Evolutionary conservation across 2,888 invertebrate genomes (phyloP), one percentile per base, ranked within the genome.

Genomic region (Troglohyphantes excavatus): DNA sequence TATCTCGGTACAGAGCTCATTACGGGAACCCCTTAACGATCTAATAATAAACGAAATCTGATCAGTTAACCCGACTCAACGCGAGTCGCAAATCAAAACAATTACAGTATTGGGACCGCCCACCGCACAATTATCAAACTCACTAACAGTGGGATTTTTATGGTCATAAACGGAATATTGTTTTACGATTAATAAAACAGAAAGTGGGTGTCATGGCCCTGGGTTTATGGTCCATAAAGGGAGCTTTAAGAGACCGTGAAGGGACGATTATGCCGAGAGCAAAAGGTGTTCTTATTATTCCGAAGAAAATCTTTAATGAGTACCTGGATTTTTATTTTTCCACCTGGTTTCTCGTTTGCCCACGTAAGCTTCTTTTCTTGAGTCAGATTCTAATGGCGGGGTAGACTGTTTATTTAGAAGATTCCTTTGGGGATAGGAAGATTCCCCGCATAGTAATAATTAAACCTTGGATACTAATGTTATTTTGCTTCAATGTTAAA

Each of bases 121-220:
- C 17, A 63, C 73, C 82, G 17, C 73, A 73, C 84, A 86, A 76
- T 86, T 86, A 86, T 78, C 76, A 86, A 86, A 76, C 59, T 67
- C 76, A 70, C 46, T 61, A 68, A 70, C 76, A 70, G 67, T 26
- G 68, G 76, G 76, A 70, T 86, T 86, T 86, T 86, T 78, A 86
- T 59, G 85, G 78, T 78, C 85, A 86, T 86, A 78, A 11, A 68
- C 76, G 68, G 85, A 78, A 78, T 78, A 86, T 86, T 86, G 78
- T 86, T 86, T 86, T 86, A 86, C 85, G 85, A 86, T 86, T 86
- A 86, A 86, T 86, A 86, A 86, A 78, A 70, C 76, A 78, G 59
- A 76, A 78, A 86, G 68, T 21, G 70, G 59, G 70, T 82, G 83
- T 63, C 53, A 33, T 46, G 65, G 19, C 81, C 23, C 27, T 26